Percentiles rank a stretch among this genome's conserved stretches.
These are phyloP conservation scores for Toxonevra muliebris DNA, from an alignment of 2,888 invertebrate species.

Conservation along the genomic window DNA sequence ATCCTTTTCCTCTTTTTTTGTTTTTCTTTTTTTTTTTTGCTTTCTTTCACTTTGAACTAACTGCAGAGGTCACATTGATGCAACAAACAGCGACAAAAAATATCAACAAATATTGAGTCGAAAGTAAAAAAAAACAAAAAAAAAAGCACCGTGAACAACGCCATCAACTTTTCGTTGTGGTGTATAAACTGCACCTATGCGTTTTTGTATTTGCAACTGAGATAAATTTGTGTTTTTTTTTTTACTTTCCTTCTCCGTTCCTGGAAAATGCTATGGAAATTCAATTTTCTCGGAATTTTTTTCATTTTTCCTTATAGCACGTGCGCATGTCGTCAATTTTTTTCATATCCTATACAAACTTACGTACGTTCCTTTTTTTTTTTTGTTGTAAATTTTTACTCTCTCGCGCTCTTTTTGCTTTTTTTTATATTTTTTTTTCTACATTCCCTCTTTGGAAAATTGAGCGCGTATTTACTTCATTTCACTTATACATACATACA, in stretches of 20 bases:
- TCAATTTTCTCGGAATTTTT: constrained; percentile 17
- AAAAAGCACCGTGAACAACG: not conserved
- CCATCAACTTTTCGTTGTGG: constrained; percentile 3
- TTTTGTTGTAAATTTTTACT: constrained; percentile 1
- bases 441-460: not conserved
- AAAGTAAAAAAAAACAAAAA: constrained; percentile 10
- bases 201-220: constrained; percentile 16
- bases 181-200: constrained; percentile 3
- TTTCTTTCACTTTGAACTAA: constrained; percentile 21
- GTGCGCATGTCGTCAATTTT: constrained; percentile 23
- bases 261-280: constrained; percentile 31
- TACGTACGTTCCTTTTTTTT: not conserved
- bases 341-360: not conserved
- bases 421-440: not conserved
- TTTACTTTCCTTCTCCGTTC: constrained; percentile 37
- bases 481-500: too few relatives aligned
- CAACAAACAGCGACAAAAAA: not conserved
- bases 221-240: too few relatives aligned
- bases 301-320: not conserved
- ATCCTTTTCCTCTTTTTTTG: too few relatives aligned
- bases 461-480: too few relatives aligned
- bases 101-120: not conserved
- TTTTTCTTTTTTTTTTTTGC: too few relatives aligned
- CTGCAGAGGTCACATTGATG: constrained; percentile 31
- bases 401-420: constrained; percentile 8